Evolutionary conservation across 2,113 vertebrate species (phyloP).

Genomic region (Galeopterus variegatus): DNA sequence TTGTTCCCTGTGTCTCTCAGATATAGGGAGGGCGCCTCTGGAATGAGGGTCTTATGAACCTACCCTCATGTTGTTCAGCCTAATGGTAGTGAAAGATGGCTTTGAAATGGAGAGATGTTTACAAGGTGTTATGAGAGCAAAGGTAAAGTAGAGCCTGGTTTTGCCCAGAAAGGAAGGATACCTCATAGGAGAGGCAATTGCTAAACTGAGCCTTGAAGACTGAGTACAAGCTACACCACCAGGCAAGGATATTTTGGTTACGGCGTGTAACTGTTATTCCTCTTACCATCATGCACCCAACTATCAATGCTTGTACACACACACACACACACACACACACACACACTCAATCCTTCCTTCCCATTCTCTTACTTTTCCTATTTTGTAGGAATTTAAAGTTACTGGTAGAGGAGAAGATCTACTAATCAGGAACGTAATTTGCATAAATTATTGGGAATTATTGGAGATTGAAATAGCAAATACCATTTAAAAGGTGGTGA

Average conservation of each 20-base stretch:
- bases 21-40: neutral
- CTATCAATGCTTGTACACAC: neutral
- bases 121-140: neutral
- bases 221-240: neutral
- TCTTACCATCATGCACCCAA: neutral
- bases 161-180: neutral
- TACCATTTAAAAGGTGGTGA: constrained; percentile 39
- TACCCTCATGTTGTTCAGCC: neutral
- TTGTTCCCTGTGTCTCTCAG: neutral
- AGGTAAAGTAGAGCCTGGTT: neutral
- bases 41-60: neutral
- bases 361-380: neutral
- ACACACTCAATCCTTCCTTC: neutral
- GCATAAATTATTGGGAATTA: constrained; percentile 34
- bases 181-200: neutral
- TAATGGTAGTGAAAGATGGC: neutral
- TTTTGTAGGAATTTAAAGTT: constrained; percentile 13
- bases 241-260: neutral
- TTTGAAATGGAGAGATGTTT: neutral
- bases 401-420: neutral
- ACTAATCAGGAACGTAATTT: constrained; percentile 13
- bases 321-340: neutral
- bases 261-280: neutral
- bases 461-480: constrained; percentile 3
- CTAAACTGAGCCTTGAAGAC: neutral